These are phyloP conservation scores for Mylabris phalerata DNA, from an alignment of 1,140 invertebrate genomes.

Conservation along the genomic window DNA sequence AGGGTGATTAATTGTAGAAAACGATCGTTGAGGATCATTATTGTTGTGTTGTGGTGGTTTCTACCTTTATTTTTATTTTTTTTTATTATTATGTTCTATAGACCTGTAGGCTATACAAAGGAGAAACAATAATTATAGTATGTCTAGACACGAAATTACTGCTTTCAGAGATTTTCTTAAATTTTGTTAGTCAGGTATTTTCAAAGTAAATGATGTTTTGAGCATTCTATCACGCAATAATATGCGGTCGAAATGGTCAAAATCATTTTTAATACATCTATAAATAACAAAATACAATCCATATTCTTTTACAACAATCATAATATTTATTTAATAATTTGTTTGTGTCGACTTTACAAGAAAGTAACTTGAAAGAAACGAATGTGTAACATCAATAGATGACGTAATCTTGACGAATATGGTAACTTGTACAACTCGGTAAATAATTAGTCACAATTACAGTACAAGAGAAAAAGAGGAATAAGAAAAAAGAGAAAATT, in stretches of 20 bases:
- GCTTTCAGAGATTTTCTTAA: conserved; percentile 13
- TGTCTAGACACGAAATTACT: conserved; percentile 14
- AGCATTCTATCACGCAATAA: conserved; percentile 14
- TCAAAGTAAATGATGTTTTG: background rate
- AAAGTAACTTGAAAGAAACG: no score
- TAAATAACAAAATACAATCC: no score
- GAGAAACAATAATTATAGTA: conserved; percentile 9
- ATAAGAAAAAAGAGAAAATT: background rate
- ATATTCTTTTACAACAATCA: no score
- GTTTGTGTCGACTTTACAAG: no score
- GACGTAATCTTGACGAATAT: conserved; percentile 7
- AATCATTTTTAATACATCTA: no score
- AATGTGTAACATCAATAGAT: background rate
- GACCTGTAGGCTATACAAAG: no score
- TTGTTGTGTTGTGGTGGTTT: background rate
- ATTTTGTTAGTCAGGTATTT: conserved; percentile 12
- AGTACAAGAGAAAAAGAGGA: no score
- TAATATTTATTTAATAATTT: no score
- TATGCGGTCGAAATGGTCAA: background rate
- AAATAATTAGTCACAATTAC: no score
- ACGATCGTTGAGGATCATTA: background rate
- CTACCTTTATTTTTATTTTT: background rate
- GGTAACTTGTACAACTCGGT: background rate
- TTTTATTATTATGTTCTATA: no score
- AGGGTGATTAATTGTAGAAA: background rate